phyloP scores from a whole-genome alignment of 2,888 invertebrate genomes.

The Zhengitettix transpicula region DNA sequence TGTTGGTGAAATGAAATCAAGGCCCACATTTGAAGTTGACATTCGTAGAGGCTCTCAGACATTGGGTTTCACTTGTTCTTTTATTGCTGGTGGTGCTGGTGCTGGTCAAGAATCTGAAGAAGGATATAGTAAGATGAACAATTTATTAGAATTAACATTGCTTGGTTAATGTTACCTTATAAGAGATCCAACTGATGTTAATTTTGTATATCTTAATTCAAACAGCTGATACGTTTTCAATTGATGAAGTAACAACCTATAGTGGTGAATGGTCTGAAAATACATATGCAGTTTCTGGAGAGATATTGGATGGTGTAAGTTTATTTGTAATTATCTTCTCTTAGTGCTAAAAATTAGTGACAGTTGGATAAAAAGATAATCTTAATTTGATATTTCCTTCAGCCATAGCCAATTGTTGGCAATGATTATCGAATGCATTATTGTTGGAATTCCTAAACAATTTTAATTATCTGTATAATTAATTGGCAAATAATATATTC shows the following conservation, averaged over 20 bases:
- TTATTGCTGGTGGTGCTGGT: constrained; percentile 27
- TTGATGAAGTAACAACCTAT: constrained; percentile 83
- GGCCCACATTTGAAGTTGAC: constrained; percentile 83
- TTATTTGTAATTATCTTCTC: neutral
- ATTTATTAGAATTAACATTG: neutral
- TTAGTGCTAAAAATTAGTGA: too few species aligned
- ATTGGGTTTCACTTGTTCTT: constrained; percentile 73
- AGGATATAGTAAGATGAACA: constrained; percentile 43
- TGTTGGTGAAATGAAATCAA: constrained; percentile 74
- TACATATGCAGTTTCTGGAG: constrained; percentile 79
- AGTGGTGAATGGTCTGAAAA: constrained; percentile 78
- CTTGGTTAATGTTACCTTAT: too few species aligned
- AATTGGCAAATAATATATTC: too few species aligned
- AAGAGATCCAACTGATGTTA: neutral
- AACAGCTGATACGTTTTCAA: constrained; percentile 74
- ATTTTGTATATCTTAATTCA: constrained; percentile 5
- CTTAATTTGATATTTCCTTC: too few species aligned
- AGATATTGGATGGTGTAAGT: constrained; percentile 86
- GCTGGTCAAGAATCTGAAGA: constrained; percentile 48
- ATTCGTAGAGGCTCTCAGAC: constrained; percentile 60
- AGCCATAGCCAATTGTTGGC: too few species aligned
- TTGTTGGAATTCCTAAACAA: too few species aligned
- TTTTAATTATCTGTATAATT: too few species aligned
- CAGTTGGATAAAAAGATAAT: too few species aligned
- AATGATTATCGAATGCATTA: too few species aligned